Evolutionary conservation across 2,797 vertebrate species (phyloP).

Genomic region (Scomberomorus guttatus): DNA sequence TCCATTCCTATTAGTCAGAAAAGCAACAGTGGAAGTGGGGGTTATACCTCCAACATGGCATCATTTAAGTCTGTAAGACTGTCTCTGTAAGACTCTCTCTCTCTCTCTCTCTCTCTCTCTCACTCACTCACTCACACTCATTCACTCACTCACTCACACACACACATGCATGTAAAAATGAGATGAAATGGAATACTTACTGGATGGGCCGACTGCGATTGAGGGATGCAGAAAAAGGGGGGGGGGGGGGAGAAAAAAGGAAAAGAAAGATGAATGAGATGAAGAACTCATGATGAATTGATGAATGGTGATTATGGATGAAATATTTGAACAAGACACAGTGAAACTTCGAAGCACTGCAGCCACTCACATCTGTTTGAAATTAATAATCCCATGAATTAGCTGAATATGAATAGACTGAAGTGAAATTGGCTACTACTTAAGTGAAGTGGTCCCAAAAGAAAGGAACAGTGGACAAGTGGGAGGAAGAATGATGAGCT

Average conservation of each 20-base stretch:
- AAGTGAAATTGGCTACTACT: not conserved
- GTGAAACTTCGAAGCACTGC: not conserved
- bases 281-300: slow-evolving; percentile 32
- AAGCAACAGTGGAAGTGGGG: not conserved
- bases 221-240: slow-evolving; percentile 68
- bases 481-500: slow-evolving; percentile 4
- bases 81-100: not conserved
- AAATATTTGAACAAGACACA: slow-evolving; percentile 28
- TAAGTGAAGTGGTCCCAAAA: slow-evolving; percentile 19
- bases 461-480: not conserved
- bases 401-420: not conserved
- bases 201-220: slow-evolving; percentile 86
- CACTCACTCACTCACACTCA: slow-evolving; percentile 14
- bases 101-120: not conserved
- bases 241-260: slow-evolving; percentile 57
- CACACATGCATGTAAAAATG: slow-evolving; percentile 70
- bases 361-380: not conserved
- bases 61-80: not conserved
- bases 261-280: slow-evolving; percentile 74
- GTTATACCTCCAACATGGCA: slow-evolving; percentile 11
- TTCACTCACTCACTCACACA: slow-evolving; percentile 31
- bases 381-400: not conserved
- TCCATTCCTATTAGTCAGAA: slow-evolving; percentile 23
- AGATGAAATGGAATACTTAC: slow-evolving; percentile 91
- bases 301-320: slow-evolving; percentile 25